Base-by-base conservation (phyloP, 1,140 invertebrate species). In the Oppia nitens region DNA sequence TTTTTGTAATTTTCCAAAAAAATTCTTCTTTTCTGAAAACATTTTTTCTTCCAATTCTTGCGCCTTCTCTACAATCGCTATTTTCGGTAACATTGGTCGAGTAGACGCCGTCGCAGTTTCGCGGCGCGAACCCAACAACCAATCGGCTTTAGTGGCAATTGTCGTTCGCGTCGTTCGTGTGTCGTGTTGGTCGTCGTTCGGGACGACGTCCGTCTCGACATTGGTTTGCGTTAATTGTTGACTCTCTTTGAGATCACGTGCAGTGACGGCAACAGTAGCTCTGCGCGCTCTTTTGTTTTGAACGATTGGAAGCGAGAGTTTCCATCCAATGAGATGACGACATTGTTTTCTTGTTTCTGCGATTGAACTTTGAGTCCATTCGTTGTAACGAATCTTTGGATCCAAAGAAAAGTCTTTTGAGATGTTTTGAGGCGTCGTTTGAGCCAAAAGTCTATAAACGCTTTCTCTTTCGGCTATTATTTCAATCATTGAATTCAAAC, bases 381-480 rank as follows among this genome's bases (percentile, higher is more conserved):
- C 78, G 1, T 76, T 63, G 61, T 71, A 75, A 67, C 73, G 71
- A n/a, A 70, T 89, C 45, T 82, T 79, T 2, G 93, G 93, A 71
- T 96, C 89, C 2, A 96, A 73, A 0, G 87, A 90, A 71, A 94
- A 96, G 3, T 82, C 77, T 73, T 94, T 88, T 66, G 90, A 84
- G 21, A 97, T 75, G 69, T 96, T 97, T 70, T 96, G 90, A 0
- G 92, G 90, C 0, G 90, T 97, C 0, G 93, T 97, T 78, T 98
- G 94, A 55, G 84, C 87, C 66, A 87, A 71, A 26, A 86, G 72
- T 62, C 53, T 55, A 70, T 96, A 98, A 62, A 97, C 87, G 53
- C 84, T 89, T 73, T 98, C 94, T 26, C 94, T 74, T 70, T 98
- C 93, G 0, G 92, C 90, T 11, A 98, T 74, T 1, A 95, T 84